Conservation (phyloP, 1,140 invertebrate genomes). For the Capitella teleta region DNA sequence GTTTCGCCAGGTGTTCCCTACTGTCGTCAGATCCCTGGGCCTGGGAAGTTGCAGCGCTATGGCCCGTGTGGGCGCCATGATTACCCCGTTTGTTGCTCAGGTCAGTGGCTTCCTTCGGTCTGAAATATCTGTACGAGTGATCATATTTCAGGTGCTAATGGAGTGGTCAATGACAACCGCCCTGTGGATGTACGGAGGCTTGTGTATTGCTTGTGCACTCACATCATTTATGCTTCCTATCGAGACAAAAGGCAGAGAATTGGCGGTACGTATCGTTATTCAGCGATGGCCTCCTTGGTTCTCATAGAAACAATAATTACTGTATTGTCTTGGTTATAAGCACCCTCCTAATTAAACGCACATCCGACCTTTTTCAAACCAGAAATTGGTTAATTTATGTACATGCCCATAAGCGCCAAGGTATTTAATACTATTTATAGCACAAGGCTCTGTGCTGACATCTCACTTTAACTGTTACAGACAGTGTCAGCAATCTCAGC, state of each 20-base stretch:
- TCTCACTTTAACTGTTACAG: too few species aligned
- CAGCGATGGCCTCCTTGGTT: too few species aligned
- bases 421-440: too few species aligned
- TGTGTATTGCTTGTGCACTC: conserved; percentile 12
- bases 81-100: conserved; percentile 89
- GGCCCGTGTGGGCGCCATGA: conserved; percentile 83
- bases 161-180: conserved; percentile 5
- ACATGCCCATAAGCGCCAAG: too few species aligned
- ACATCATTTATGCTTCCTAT: conserved; percentile 12
- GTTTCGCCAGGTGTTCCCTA: conserved; percentile 65
- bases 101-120: conserved; percentile 45
- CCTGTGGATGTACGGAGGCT: conserved; percentile 12
- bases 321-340: too few species aligned
- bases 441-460: too few species aligned
- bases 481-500: too few species aligned
- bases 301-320: too few species aligned
- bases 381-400: too few species aligned
- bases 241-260: conserved; percentile 16
- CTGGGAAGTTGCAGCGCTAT: conserved; percentile 78
- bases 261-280: conserved; percentile 17
- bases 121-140: background rate
- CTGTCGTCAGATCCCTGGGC: conserved; percentile 70
- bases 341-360: too few species aligned
- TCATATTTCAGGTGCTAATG: conserved; percentile 11
- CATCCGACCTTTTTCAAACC: too few species aligned